These are phyloP conservation scores for Acanthisitta chloris DNA, from an alignment of 2,113 vertebrate species.

Conservation along the genomic window DNA sequence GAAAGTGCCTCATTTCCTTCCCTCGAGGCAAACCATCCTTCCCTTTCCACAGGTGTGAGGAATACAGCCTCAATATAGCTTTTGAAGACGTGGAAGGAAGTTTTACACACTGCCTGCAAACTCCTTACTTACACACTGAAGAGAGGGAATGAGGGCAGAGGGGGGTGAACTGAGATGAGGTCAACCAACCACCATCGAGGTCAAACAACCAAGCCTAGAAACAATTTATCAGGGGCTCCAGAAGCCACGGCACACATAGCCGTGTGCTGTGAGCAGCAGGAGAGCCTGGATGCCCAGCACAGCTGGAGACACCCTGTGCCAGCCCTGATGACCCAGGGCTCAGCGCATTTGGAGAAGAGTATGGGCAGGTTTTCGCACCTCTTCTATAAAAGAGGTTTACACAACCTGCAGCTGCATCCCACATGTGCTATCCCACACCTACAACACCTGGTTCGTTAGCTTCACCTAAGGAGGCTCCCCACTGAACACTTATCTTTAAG, in stretches of 20 bases:
- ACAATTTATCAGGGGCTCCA: neutral
- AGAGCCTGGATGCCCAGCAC: neutral
- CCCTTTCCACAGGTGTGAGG: neutral
- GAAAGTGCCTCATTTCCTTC: fast-evolving
- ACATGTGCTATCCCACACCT: neutral
- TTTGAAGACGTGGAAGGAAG: neutral
- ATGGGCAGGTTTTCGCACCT: neutral
- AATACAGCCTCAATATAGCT: neutral
- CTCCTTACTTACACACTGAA: neutral
- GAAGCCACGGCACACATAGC: fast-evolving
- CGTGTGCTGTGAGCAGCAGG: neutral
- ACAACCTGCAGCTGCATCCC: neutral
- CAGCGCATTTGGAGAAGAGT: neutral
- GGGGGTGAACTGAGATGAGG: neutral
- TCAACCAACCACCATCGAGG: neutral
- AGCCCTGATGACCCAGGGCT: neutral
- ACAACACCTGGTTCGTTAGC: fast-evolving
- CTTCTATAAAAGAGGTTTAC: neutral
- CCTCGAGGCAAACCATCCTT: neutral
- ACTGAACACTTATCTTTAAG: neutral
- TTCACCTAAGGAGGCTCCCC: neutral
- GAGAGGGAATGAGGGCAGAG: fast-evolving
- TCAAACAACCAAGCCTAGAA: neutral
- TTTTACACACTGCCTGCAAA: fast-evolving
- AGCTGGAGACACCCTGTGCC: neutral